Percentiles rank a stretch among this genome's conserved stretches.
Conservation (phyloP, 1,140 invertebrate species). For the Brachionus plicatilis region DNA sequence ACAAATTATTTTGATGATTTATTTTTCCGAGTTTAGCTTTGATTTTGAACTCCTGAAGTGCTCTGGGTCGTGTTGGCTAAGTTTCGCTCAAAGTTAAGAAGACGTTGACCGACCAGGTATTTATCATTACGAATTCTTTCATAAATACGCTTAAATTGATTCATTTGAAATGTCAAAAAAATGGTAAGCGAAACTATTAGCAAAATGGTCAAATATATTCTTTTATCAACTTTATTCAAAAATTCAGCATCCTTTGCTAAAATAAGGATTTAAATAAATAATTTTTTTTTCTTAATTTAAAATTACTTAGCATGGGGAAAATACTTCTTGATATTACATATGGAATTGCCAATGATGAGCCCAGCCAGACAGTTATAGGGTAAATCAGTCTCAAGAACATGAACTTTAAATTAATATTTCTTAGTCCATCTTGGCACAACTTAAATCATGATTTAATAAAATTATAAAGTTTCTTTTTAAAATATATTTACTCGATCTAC, state of each 20-base stretch:
- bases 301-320: slow-evolving; percentile 67
- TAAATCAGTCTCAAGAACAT: slow-evolving; percentile 76
- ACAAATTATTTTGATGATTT: background rate
- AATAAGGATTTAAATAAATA: slow-evolving; percentile 19
- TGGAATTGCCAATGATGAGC: slow-evolving; percentile 77
- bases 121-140: slow-evolving; percentile 99
- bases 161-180: slow-evolving; percentile 71
- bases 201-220: slow-evolving; percentile 83
- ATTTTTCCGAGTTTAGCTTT: background rate
- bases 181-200: slow-evolving; percentile 65
- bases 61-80: background rate
- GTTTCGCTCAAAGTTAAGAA: slow-evolving; percentile 80
- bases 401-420: slow-evolving; percentile 82
- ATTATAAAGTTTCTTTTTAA: background rate
- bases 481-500: slow-evolving; percentile 73
- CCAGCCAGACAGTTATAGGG: slow-evolving; percentile 79
- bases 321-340: slow-evolving; percentile 76
- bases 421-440: slow-evolving; percentile 75
- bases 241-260: slow-evolving; percentile 66
- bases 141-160: slow-evolving; percentile 86
- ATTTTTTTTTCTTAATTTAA: background rate
- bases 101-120: slow-evolving; percentile 81
- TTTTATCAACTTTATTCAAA: slow-evolving; percentile 71
- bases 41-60: background rate
- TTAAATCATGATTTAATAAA: slow-evolving; percentile 45